Evolutionary conservation across 2,113 vertebrate genomes (phyloP), one percentile per base, ranked within the genome.

Genomic region (Sula dactylatra): DNA sequence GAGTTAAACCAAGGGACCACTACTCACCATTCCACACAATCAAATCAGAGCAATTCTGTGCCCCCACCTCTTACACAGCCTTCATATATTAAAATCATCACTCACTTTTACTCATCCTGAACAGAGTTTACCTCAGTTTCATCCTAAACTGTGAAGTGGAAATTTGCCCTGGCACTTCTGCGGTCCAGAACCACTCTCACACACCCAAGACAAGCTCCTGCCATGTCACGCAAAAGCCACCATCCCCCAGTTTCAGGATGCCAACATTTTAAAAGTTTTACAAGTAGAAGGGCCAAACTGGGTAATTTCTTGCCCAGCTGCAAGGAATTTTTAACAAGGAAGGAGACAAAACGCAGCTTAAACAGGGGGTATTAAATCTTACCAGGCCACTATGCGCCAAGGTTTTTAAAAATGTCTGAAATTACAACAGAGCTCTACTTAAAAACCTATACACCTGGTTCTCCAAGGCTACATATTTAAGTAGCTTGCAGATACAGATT

Each of bases 321-420:
- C 40, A 83, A 77, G 49, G 54, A 82, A 61, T 65, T 93, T 82
- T 92, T 90, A 91, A 62, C 38, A 81, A 45, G 20, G 25, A 70
- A 92, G 27, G 38, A 80, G 38, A 67, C 40, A 93, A 87, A 95
- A 76, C 2, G 3, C 59, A 93, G 49, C 56, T 91, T 82, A 72
- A 82, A 65, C 9, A 44, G 10, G 40, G 69, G 3, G 16, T 50
- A 49, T 84, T 82, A 72, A 89, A 91, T 56, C 65, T 77, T 61
- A 82, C 44, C 49, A 85, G 40, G 40, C 52, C 36, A 31, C 45
- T 82, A 32, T 10, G 15, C 10, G 6, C 47, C 44, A 67, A 71
- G 11, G 31, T 70, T 85, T 69, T 72, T 36, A 72, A 67, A 45
- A 71, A 86, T 82, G 32, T 56, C 77, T 93, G 88, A 81, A 93